These are phyloP conservation scores for Acrocephalus kingi DNA, from an alignment of 2,113 vertebrate genomes.

Conservation along the genomic window DNA sequence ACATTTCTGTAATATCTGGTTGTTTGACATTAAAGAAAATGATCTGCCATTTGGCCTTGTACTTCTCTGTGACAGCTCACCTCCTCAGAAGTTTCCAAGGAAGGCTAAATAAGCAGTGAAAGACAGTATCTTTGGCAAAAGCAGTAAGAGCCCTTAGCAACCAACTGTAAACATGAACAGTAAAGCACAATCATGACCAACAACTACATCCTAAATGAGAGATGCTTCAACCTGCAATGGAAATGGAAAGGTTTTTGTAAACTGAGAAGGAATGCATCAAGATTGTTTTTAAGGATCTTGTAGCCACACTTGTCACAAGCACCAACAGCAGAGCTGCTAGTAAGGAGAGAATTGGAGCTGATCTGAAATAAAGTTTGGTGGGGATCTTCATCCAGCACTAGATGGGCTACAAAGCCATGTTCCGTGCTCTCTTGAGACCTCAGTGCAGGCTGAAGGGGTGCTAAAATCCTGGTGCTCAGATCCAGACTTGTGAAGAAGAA, in stretches of 20 bases:
- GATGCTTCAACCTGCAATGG: background rate
- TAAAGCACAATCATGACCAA: background rate
- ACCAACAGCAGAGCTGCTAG: background rate
- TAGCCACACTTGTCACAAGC: background rate
- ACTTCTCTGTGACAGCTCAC: constrained; percentile 1
- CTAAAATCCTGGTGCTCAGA: background rate
- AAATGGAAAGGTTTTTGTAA: background rate
- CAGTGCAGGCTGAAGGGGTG: background rate
- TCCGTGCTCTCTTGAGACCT: background rate
- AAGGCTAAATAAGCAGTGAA: background rate
- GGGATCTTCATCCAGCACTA: background rate
- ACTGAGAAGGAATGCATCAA: background rate
- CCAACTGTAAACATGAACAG: constrained; percentile 21
- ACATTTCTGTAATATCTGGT: background rate
- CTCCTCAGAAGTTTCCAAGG: background rate
- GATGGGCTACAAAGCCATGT: background rate
- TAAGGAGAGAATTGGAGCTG: background rate
- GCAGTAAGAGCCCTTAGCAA: constrained; percentile 18
- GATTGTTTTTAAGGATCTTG: background rate
- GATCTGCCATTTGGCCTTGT: background rate
- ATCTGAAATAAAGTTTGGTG: background rate
- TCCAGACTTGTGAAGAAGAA: background rate
- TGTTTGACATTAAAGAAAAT: constrained; percentile 26
- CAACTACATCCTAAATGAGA: background rate
- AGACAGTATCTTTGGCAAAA: background rate